These are phyloP conservation scores for Helostoma temminkii DNA, from an alignment of 2,797 vertebrate genomes.

Conservation along the genomic window DNA sequence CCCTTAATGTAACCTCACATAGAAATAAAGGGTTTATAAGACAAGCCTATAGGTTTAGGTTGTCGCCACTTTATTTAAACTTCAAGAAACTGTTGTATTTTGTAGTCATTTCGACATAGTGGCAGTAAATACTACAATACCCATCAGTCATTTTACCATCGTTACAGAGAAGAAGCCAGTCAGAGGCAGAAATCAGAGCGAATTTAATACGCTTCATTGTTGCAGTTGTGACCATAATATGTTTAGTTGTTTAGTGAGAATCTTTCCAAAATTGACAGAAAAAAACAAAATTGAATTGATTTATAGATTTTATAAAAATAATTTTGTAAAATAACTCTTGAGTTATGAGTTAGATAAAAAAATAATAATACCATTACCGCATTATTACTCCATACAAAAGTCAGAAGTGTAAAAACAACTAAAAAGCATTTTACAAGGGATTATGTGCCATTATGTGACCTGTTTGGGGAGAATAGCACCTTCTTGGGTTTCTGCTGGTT, in stretches of 20 bases:
- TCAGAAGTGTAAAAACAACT: not conserved
- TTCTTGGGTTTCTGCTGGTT: not conserved
- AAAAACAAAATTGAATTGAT: not conserved
- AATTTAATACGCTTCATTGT: no score
- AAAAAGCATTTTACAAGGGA: not conserved
- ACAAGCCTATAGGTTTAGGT: no score
- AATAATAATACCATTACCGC: no score
- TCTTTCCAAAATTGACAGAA: not conserved
- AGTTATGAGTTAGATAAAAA: no score
- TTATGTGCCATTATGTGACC: no score
- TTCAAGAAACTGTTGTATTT: no score
- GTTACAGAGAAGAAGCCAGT: not conserved
- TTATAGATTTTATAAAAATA: not conserved
- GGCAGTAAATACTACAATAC: no score
- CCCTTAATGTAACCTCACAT: not conserved
- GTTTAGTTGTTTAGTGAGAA: no score
- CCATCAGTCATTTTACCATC: not conserved
- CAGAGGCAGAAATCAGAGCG: not conserved
- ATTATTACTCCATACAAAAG: not conserved
- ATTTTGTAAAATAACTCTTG: no score
- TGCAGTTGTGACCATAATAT: no score
- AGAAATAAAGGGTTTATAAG: conserved; percentile 1
- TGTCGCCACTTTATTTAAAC: not conserved
- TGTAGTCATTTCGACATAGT: no score
- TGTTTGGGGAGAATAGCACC: no score